These are phyloP conservation scores for Dynastes maya DNA, from an alignment of 2,888 invertebrate genomes.

Conservation along the genomic window DNA sequence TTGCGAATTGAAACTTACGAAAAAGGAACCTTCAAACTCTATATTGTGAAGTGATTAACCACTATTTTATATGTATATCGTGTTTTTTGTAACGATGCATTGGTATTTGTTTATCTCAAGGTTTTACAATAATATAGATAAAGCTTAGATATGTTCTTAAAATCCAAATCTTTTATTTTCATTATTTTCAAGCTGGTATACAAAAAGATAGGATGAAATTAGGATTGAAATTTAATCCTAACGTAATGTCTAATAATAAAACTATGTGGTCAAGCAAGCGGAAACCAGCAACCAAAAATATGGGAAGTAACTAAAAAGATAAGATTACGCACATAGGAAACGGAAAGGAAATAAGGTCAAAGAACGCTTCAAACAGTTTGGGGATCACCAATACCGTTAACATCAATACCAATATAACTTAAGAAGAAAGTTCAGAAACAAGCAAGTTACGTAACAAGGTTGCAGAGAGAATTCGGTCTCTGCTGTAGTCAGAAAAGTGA, in stretches of 20 bases:
- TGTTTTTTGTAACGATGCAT: too few relatives aligned
- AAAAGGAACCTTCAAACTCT: conserved; percentile 1
- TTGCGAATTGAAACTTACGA: too few relatives aligned
- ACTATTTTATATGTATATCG: background rate
- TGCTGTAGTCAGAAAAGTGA: conserved; percentile 33
- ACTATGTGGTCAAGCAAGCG: conserved; percentile 69
- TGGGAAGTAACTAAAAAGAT: too few relatives aligned
- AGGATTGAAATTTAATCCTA: background rate
- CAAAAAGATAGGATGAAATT: background rate
- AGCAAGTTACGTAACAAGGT: conserved; percentile 47
- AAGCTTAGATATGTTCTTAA: background rate
- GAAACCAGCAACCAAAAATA: conserved; percentile 64
- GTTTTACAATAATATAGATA: conserved; percentile 2
- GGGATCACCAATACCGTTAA: conserved; percentile 54
- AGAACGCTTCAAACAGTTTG: conserved; percentile 52
- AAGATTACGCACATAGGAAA: conserved; percentile 69
- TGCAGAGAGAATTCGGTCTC: conserved; percentile 48
- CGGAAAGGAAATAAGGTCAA: conserved; percentile 65
- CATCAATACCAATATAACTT: conserved; percentile 50
- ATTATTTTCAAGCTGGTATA: background rate
- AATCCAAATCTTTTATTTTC: background rate
- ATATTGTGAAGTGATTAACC: background rate
- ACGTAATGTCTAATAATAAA: conserved; percentile 53
- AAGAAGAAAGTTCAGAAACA: conserved; percentile 46
- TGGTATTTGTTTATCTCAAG: conserved; percentile 13